Evolutionary conservation across 2,888 invertebrate genomes (phyloP).

Genomic region (Drosophila mimica): DNA sequence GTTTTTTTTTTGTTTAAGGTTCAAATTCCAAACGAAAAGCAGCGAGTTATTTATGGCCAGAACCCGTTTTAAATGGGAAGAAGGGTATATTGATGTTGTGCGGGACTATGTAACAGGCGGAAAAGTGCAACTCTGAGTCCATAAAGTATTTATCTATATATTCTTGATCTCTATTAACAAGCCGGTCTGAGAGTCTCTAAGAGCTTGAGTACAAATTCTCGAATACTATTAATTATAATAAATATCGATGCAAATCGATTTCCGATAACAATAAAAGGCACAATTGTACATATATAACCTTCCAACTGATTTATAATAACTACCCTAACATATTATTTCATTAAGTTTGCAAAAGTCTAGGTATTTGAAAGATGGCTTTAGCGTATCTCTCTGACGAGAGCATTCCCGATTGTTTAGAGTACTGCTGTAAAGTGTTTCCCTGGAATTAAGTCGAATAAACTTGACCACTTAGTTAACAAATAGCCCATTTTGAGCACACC

Average conservation of each 20-base stretch:
- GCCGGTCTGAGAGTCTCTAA: accelerated
- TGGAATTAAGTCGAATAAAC: background rate
- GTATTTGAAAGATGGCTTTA: background rate
- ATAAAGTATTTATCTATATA: background rate
- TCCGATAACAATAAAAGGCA: background rate
- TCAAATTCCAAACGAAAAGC: conserved; percentile 37
- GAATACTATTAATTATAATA: background rate
- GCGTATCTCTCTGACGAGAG: background rate
- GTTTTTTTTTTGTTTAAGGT: background rate
- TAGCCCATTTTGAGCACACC: background rate
- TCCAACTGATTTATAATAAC: background rate
- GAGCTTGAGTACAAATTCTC: background rate
- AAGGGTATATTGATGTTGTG: background rate
- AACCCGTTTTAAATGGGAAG: background rate
- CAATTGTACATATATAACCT: background rate
- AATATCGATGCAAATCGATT: too few species aligned
- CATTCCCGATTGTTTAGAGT: background rate
- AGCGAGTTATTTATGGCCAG: background rate
- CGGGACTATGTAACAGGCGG: background rate
- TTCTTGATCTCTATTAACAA: background rate
- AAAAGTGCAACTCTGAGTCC: background rate
- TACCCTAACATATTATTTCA: background rate
- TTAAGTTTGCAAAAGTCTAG: background rate
- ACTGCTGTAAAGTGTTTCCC: conserved; percentile 16
- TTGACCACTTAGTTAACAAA: background rate